These are phyloP conservation scores for Atta texana DNA, from an alignment of 1,140 invertebrate genomes.

Conservation along the genomic window DNA sequence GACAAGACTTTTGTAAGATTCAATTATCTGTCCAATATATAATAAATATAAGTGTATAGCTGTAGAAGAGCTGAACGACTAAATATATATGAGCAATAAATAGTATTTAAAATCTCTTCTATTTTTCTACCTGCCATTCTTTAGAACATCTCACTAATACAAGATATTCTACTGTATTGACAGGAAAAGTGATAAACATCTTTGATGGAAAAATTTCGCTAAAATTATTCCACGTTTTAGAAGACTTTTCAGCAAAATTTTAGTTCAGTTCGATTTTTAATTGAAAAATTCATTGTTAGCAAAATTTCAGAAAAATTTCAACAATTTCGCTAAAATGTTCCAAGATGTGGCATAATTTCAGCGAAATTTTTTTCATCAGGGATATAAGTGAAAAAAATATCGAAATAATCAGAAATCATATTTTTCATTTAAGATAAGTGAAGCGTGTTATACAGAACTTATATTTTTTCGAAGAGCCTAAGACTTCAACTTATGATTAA, in stretches of 20 bases:
- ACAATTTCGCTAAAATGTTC: too few species aligned
- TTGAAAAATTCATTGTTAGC: too few species aligned
- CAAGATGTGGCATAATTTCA: too few species aligned
- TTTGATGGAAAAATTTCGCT: too few species aligned
- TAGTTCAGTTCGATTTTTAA: too few species aligned
- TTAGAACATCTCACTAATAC: slow-evolving; percentile 64
- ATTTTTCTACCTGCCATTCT: slow-evolving; percentile 76
- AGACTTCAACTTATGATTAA: too few species aligned
- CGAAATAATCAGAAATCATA: background rate
- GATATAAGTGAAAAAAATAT: background rate
- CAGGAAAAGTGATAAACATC: slow-evolving; percentile 38
- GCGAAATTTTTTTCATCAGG: too few species aligned
- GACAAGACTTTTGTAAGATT: background rate
- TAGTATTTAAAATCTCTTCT: slow-evolving; percentile 48
- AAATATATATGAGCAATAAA: background rate
- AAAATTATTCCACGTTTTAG: too few species aligned
- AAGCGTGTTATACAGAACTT: background rate
- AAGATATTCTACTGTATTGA: slow-evolving; percentile 74
- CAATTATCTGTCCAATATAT: background rate
- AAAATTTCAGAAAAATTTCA: too few species aligned
- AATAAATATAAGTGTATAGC: background rate
- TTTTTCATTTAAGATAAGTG: background rate
- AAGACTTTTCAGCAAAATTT: too few species aligned
- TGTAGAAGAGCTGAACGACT: background rate
- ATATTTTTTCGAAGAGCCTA: too few species aligned